These are phyloP conservation scores for Luscinia luscinia DNA, from an alignment of 2,797 vertebrate species.

Conservation along the genomic window DNA sequence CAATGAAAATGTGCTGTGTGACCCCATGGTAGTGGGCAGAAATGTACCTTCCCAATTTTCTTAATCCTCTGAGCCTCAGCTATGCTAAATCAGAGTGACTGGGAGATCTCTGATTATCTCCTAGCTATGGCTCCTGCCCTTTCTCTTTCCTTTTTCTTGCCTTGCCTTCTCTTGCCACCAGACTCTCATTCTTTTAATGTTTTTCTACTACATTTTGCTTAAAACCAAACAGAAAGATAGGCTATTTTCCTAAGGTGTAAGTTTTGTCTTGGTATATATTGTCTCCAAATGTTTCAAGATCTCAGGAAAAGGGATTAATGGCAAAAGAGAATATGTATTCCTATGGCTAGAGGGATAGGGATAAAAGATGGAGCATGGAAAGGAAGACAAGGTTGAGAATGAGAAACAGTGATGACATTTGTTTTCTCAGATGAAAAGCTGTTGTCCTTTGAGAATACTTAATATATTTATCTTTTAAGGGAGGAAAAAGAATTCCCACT, in stretches of 20 bases:
- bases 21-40: background rate
- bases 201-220: background rate
- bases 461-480: slow-evolving; percentile 70
- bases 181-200: background rate
- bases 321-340: background rate
- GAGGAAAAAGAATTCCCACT: slow-evolving; percentile 61
- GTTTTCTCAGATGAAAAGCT: slow-evolving; percentile 63
- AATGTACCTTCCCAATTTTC: background rate
- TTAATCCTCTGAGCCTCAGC: background rate
- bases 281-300: background rate
- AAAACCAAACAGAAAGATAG: background rate
- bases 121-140: background rate
- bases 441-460: slow-evolving; percentile 57
- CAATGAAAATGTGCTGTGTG: background rate
- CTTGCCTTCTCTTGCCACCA: background rate
- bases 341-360: background rate
- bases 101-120: background rate
- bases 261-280: background rate
- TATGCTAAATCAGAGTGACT: background rate
- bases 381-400: background rate
- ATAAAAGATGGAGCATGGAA: background rate
- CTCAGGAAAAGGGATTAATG: background rate
- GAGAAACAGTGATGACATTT: slow-evolving; percentile 51
- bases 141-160: background rate
- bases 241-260: background rate